Evolutionary conservation across 2,888 invertebrate species (phyloP).

Genomic region (Embidobia sp.): DNA sequence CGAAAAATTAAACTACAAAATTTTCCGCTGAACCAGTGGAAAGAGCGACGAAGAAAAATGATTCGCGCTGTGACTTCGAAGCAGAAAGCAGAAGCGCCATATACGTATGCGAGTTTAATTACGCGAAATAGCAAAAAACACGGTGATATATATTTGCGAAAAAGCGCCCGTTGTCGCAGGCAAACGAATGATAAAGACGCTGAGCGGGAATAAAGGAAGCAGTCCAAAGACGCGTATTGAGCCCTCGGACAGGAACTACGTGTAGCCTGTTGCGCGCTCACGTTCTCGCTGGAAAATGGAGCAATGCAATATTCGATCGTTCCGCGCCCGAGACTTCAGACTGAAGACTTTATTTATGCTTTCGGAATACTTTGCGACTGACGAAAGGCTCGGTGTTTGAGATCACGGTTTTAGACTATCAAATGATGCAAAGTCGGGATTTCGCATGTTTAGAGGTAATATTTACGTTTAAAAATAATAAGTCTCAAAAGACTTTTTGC

Average conservation of each 20-base stretch:
- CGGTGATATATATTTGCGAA: too few relatives aligned
- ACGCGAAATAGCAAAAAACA: too few relatives aligned
- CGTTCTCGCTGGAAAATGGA: constrained; percentile 42
- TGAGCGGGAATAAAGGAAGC: constrained; percentile 11
- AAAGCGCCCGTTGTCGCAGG: too few relatives aligned
- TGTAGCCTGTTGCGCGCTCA: constrained; percentile 47
- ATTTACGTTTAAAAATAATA: too few relatives aligned
- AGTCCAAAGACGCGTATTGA: constrained; percentile 19
- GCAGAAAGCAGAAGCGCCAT: too few relatives aligned
- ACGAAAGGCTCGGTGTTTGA: constrained; percentile 5
- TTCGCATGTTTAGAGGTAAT: neutral
- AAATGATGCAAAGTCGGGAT: too few relatives aligned
- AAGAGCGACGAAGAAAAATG: too few relatives aligned
- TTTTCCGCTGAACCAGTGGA: too few relatives aligned
- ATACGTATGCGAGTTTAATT: too few relatives aligned
- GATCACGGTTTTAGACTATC: constrained; percentile 4
- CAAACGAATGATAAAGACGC: constrained; percentile 28
- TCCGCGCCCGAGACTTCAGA: constrained; percentile 8
- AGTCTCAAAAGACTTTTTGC: too few relatives aligned
- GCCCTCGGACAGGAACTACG: constrained; percentile 29
- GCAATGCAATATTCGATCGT: constrained; percentile 41
- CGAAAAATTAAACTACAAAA: too few relatives aligned
- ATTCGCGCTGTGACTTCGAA: too few relatives aligned
- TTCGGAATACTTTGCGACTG: constrained; percentile 13
- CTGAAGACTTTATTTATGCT: constrained; percentile 39